phyloP scores from a whole-genome alignment of 2,797 vertebrate genomes.

The Chaetodon trifasciatus region DNA sequence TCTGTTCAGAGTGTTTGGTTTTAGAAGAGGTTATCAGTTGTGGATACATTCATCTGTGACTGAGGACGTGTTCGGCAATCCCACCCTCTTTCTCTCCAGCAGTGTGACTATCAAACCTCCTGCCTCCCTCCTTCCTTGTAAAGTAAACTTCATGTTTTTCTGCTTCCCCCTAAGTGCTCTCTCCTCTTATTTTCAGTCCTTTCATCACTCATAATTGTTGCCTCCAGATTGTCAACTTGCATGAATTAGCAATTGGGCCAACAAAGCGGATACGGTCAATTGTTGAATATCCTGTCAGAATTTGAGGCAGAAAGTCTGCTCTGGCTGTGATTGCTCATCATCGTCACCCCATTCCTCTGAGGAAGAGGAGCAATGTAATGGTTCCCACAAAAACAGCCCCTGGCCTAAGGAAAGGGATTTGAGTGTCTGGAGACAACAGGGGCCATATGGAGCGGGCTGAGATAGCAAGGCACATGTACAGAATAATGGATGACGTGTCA shows the following conservation, averaged over 20 bases:
- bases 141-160: constrained; percentile 60
- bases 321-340: constrained; percentile 82
- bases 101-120: constrained; percentile 37
- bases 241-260: constrained; percentile 88
- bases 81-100: constrained; percentile 27
- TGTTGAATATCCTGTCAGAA: constrained; percentile 80
- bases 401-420: constrained; percentile 88
- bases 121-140: constrained; percentile 35
- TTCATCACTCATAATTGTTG: constrained; percentile 82
- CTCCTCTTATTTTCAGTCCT: constrained; percentile 71
- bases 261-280: constrained; percentile 74
- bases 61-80: constrained; percentile 35
- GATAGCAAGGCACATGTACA: constrained; percentile 86
- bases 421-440: constrained; percentile 88
- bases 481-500: constrained; percentile 92
- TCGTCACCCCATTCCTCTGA: constrained; percentile 84
- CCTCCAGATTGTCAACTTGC: constrained; percentile 86
- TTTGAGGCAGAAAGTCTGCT: constrained; percentile 76
- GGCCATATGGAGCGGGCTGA: constrained; percentile 89
- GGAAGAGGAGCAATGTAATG: constrained; percentile 85
- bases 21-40: constrained; percentile 38
- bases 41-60: constrained; percentile 36
- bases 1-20: constrained; percentile 57
- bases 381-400: constrained; percentile 87
- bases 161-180: constrained; percentile 60